phyloP scores from a whole-genome alignment of 2,797 vertebrate genomes.

The Myiotriccus ornatus region DNA sequence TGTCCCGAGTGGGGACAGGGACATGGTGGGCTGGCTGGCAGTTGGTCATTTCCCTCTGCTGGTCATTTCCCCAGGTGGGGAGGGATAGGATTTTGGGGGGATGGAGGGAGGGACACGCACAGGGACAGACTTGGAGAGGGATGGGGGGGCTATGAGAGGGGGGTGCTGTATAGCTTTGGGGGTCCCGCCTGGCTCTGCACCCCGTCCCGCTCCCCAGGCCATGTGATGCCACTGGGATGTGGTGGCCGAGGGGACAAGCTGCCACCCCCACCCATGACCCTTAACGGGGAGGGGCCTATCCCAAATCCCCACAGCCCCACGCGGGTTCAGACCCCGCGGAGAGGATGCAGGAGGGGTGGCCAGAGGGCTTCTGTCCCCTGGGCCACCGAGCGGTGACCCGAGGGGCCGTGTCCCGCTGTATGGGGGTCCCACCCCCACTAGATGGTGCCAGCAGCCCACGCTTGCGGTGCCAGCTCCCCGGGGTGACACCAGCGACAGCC shows the following conservation, averaged over 20 bases:
- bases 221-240: not conserved
- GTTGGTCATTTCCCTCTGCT: rapidly evolving
- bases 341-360: not conserved
- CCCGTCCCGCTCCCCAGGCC: not conserved
- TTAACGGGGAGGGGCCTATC: not conserved
- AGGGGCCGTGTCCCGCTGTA: not conserved
- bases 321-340: not conserved
- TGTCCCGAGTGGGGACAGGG: not conserved
- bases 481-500: not conserved
- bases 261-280: too few species aligned
- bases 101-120: not conserved
- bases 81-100: not conserved
- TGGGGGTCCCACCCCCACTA: not conserved
- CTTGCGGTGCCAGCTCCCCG: not conserved
- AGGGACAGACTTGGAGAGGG: not conserved
- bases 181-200: not conserved
- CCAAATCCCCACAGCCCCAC: not conserved
- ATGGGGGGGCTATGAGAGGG: not conserved
- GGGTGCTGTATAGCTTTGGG: not conserved
- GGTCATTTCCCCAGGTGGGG: too few species aligned
- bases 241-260: not conserved
- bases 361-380: not conserved
- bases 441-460: conserved; percentile 32
- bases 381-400: not conserved
- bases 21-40: rapidly evolving